Conservation (phyloP, 1,140 invertebrate species). For the Sitobion miscanthi region DNA sequence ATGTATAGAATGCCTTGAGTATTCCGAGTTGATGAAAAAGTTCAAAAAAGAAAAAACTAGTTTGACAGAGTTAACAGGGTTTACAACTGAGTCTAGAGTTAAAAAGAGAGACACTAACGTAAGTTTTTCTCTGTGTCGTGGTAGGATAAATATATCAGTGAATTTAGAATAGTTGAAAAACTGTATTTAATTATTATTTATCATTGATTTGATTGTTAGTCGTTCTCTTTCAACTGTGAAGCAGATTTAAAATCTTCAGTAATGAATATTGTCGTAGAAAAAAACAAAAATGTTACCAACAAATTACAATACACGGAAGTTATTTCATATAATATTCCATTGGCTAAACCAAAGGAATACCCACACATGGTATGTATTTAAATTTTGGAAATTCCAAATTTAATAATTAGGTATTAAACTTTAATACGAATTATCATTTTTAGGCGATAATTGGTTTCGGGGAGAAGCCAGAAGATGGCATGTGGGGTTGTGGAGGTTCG, state of each 20-base stretch:
- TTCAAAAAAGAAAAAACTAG: not conserved
- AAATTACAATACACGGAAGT: not conserved
- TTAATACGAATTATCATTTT: not conserved
- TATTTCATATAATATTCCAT: not conserved
- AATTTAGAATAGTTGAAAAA: too few relatives aligned
- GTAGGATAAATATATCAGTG: too few relatives aligned
- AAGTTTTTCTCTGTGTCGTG: not conserved
- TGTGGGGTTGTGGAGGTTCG: slow-evolving; percentile 19
- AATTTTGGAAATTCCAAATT: too few relatives aligned
- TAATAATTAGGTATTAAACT: not conserved
- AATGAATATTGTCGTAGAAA: not conserved
- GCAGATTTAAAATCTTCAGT: not conserved
- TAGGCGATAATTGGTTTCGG: slow-evolving; percentile 23
- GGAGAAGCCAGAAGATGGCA: not conserved
- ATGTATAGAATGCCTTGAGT: not conserved
- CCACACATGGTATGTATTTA: not conserved
- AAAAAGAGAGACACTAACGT: not conserved
- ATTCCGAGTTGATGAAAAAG: not conserved
- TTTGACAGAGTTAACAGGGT: not conserved
- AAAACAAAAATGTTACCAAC: too few relatives aligned
- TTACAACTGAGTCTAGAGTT: not conserved
- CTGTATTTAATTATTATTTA: not conserved
- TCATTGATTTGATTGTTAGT: not conserved
- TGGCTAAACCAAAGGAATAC: not conserved
- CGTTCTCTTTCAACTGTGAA: not conserved